Evolutionary conservation across 2,888 invertebrate species (phyloP).

Genomic region (Chorisops tibialis): DNA sequence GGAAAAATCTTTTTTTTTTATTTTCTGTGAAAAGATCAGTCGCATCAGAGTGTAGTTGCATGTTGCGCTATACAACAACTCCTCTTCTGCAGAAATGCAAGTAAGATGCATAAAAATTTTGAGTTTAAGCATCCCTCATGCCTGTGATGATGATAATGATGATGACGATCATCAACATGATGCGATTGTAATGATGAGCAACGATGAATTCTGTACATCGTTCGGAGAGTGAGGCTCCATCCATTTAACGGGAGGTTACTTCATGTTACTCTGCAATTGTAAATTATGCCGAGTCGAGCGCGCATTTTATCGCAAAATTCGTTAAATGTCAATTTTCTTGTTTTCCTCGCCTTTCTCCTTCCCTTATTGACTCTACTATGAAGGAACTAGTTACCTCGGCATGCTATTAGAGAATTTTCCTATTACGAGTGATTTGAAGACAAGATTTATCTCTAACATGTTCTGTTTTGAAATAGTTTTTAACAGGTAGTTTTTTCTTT

Average conservation of each 20-base stretch:
- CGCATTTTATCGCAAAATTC: slow-evolving; percentile 27
- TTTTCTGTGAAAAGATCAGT: too few relatives aligned
- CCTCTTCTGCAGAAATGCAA: too few relatives aligned
- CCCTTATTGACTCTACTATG: not conserved
- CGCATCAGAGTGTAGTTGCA: too few relatives aligned
- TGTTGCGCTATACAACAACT: too few relatives aligned
- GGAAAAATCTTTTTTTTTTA: not conserved
- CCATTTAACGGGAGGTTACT: slow-evolving; percentile 9
- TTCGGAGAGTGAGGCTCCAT: not conserved
- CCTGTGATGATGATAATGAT: not conserved
- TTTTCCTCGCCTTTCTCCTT: slow-evolving; percentile 21
- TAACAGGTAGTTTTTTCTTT: slow-evolving; percentile 19
- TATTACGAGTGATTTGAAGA: slow-evolving; percentile 11
- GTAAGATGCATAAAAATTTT: too few relatives aligned
- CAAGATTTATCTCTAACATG: slow-evolving; percentile 25
- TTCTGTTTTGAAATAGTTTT: slow-evolving; percentile 11
- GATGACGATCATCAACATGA: slow-evolving; percentile 1
- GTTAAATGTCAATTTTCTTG: slow-evolving; percentile 28
- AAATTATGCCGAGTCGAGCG: slow-evolving; percentile 18
- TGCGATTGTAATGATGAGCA: slow-evolving; percentile 21
- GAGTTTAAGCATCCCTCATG: too few relatives aligned
- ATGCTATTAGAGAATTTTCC: not conserved
- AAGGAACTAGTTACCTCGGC: not conserved
- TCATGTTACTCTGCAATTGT: slow-evolving; percentile 14
- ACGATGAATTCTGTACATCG: slow-evolving; percentile 7